Evolutionary conservation across 1,140 invertebrate genomes (phyloP).

Genomic region (Fopius arisanus): DNA sequence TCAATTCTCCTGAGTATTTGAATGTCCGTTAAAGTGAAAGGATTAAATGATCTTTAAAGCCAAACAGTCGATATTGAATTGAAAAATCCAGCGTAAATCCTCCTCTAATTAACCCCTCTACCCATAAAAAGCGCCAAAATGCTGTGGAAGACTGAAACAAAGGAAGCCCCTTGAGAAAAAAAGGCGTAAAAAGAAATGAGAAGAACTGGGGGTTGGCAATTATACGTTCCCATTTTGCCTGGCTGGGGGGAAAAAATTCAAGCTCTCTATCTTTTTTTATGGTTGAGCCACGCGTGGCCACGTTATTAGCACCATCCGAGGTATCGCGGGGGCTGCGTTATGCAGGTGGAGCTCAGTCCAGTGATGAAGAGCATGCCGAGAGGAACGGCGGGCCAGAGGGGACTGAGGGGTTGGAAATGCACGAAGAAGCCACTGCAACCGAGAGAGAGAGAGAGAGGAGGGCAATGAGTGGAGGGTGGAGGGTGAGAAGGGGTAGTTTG

Average conservation of each 20-base stretch:
- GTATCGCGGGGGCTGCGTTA: slow-evolving; percentile 24
- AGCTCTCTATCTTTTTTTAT: slow-evolving; percentile 35
- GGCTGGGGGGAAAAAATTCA: neutral
- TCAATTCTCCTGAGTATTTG: no score
- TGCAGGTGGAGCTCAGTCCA: slow-evolving; percentile 1
- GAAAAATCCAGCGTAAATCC: no score
- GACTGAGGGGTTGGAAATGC: slow-evolving; percentile 18
- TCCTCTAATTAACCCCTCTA: neutral
- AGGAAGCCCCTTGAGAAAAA: slow-evolving; percentile 9
- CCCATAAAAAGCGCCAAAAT: neutral
- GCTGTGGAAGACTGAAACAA: slow-evolving; percentile 1
- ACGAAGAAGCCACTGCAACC: neutral
- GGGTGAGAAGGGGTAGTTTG: slow-evolving; percentile 31
- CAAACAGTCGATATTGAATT: no score
- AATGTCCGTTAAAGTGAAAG: no score
- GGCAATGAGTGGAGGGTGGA: neutral
- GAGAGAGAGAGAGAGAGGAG: neutral
- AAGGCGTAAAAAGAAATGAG: neutral
- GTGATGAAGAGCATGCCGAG: slow-evolving; percentile 7
- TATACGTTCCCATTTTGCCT: slow-evolving; percentile 38
- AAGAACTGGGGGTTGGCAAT: slow-evolving; percentile 45
- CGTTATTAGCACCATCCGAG: slow-evolving; percentile 53
- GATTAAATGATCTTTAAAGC: no score
- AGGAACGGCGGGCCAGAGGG: slow-evolving; percentile 26
- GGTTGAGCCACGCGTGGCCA: slow-evolving; percentile 38